A percentile compares a stretch with the other conserved stretches of the same genome.
phyloP scores from a whole-genome alignment of 2,113 vertebrate species.

The Neopipo cinnamomea region DNA sequence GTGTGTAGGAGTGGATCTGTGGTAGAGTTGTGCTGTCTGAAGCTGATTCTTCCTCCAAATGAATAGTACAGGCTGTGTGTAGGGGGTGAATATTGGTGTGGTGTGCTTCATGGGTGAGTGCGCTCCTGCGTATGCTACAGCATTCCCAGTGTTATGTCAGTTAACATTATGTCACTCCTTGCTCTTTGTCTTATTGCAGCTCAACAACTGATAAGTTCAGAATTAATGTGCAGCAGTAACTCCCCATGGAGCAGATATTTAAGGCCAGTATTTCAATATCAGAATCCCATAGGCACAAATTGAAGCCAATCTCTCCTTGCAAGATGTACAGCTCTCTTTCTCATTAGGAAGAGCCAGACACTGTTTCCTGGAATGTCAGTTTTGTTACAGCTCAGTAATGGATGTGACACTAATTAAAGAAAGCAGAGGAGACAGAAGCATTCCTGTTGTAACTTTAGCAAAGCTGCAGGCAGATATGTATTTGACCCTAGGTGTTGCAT shows the following conservation, averaged over 20 bases:
- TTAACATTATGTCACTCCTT: background rate
- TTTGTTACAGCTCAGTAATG: background rate
- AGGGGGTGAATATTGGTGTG: background rate
- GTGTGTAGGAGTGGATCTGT: background rate
- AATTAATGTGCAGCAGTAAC: background rate
- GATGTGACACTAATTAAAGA: conserved; percentile 11
- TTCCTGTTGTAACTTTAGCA: background rate
- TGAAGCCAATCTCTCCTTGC: background rate
- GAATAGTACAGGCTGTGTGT: background rate
- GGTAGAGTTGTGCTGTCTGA: background rate
- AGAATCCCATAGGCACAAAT: background rate
- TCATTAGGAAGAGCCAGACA: background rate
- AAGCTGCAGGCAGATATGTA: background rate
- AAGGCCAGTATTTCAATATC: background rate
- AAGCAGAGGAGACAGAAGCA: background rate
- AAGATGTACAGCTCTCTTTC: background rate
- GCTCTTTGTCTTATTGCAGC: background rate
- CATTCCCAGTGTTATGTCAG: background rate
- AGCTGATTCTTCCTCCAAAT: background rate
- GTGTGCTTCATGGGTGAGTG: background rate
- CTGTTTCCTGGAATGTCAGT: background rate
- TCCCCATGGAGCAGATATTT: background rate
- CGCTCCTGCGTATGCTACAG: background rate
- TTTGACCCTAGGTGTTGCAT: background rate
- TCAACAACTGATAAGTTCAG: background rate